Percentiles rank a stretch among this genome's conserved stretches.
These are phyloP conservation scores for Conopomorpha cramerella DNA, from an alignment of 1,140 invertebrate genomes.

Conservation along the genomic window DNA sequence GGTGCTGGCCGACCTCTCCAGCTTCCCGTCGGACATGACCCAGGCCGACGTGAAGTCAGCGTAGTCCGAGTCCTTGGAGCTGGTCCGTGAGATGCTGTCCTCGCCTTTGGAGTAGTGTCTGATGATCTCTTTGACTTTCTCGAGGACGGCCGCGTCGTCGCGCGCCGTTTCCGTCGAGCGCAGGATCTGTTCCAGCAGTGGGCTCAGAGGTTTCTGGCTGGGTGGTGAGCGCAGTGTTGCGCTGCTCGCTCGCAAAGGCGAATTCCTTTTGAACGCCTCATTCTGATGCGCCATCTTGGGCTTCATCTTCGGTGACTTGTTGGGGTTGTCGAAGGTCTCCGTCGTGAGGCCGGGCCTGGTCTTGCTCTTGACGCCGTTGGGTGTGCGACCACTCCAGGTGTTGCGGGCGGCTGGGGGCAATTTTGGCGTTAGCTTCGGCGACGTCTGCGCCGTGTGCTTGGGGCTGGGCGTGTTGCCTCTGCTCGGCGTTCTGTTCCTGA, in stretches of 20 bases:
- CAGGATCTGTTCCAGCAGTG: slow-evolving; percentile 72
- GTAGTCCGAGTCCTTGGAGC: slow-evolving; percentile 64
- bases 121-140: slow-evolving; percentile 73
- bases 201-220: slow-evolving; percentile 60
- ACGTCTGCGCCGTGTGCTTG: slow-evolving; percentile 38
- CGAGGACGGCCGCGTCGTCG: slow-evolving; percentile 69
- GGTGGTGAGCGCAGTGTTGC: slow-evolving; percentile 64
- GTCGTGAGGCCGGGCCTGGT: slow-evolving; percentile 65
- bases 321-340: slow-evolving; percentile 70
- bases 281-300: slow-evolving; percentile 25
- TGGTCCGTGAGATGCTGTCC: slow-evolving; percentile 46
- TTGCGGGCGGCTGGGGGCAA: slow-evolving; percentile 58
- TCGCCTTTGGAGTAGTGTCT: slow-evolving; percentile 65
- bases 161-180: slow-evolving; percentile 70
- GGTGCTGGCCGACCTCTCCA: slow-evolving; percentile 61
- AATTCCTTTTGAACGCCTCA: slow-evolving; percentile 64
- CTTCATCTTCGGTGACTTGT: slow-evolving; percentile 46
- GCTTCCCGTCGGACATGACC: slow-evolving; percentile 72
- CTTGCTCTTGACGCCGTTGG: slow-evolving; percentile 35
- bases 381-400: slow-evolving; percentile 71
- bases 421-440: slow-evolving; percentile 41
- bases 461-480: slow-evolving; percentile 47
- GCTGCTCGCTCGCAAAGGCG: slow-evolving; percentile 66
- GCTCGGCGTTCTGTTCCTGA: slow-evolving; percentile 46
- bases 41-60: slow-evolving; percentile 73